Evolutionary conservation across 2,888 invertebrate species (phyloP).

Genomic region (Pteria penguin): DNA sequence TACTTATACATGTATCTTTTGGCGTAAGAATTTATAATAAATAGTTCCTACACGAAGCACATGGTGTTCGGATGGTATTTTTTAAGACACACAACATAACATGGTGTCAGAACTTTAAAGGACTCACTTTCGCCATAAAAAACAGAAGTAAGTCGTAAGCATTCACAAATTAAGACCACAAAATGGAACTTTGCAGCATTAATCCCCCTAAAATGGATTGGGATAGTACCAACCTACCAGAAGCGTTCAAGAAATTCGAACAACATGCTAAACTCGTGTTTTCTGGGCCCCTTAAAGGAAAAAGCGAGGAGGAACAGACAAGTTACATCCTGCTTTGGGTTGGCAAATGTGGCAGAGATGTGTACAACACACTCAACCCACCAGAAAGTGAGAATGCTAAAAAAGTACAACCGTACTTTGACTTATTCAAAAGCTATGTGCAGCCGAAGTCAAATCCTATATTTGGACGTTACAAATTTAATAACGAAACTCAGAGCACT

Average conservation of each 20-base stretch:
- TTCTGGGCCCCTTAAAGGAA: neutral
- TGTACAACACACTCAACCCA: neutral
- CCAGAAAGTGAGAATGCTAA: neutral
- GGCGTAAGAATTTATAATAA: too few species aligned
- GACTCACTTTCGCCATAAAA: too few species aligned
- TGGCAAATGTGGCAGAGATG: slow-evolving; percentile 7
- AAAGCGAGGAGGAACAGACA: neutral
- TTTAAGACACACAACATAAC: too few species aligned
- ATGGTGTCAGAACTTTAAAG: too few species aligned
- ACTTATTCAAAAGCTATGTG: neutral
- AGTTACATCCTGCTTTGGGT: neutral
- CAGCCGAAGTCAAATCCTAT: neutral
- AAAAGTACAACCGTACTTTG: neutral
- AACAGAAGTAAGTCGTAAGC: too few species aligned
- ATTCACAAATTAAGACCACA: too few species aligned
- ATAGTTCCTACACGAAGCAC: too few species aligned
- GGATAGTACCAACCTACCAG: neutral
- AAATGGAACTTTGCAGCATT: too few species aligned
- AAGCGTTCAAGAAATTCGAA: neutral
- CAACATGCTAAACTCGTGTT: neutral
- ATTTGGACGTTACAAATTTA: too few species aligned
- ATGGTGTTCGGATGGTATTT: too few species aligned
- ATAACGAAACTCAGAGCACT: neutral
- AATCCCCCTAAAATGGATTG: neutral
- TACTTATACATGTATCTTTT: too few species aligned